Base-by-base conservation (phyloP, 2,113 vertebrate species). In the Ascaphus truei region DNA sequence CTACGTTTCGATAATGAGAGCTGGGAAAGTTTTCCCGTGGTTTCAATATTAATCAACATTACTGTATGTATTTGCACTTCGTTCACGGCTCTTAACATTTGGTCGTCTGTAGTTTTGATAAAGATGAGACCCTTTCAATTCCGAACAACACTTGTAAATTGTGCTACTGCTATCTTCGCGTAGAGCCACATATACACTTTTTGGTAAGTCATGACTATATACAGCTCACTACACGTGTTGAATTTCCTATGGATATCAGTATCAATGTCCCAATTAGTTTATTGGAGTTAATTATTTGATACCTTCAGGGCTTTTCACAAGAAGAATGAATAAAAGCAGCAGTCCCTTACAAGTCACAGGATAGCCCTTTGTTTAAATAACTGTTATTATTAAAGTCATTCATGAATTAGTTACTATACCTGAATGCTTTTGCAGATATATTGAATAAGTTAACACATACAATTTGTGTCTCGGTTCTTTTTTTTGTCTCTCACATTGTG, bases 211-310 rank as follows among this genome's bases (percentile, higher is more conserved):
- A 16, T 47, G 43, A 20, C 9, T 22, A n/a, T 47, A 5, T 33
- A 36, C 18, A 20, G 16, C 18, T 33, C 30, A 57, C 31, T 25
- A 47, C 12, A n/a, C n/a, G n/a, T n/a, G n/a, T n/a, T n/a, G n/a
- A n/a, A n/a, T n/a, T n/a, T n/a, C n/a, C n/a, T n/a, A n/a, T n/a
- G n/a, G n/a, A 79, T 81, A 81, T 83, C 73, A 68, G 72, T 76
- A 77, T 84, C 83, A 80, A 79, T 85, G 83, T 82, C 77, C 79
- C 81, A 77, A 84, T 85, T 81, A 80, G 80, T 82, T 77, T 79
- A 71, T 83, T 81, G 76, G 81, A 81, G 76, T 80, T 85, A 80
- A 85, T 84, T 85, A 86, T 86, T 81, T 85, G 76, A 77, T 83
- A 85, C 80, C 79, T 81, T 82, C 80, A 80, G 80, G 75, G 76